phyloP scores from a whole-genome alignment of 2,797 vertebrate species.

The Fistularia tabacaria region DNA sequence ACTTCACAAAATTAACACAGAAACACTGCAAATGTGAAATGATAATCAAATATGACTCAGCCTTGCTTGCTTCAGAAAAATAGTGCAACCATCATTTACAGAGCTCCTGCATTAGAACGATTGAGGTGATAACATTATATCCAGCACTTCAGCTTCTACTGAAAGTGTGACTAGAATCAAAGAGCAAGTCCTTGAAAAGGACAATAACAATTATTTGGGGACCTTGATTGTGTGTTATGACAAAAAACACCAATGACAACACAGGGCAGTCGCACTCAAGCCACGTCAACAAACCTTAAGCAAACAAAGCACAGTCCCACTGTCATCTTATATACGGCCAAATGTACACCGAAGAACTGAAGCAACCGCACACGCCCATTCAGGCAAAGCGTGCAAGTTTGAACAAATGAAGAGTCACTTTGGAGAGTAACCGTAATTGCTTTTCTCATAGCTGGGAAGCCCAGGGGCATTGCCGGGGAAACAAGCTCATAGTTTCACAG shows the following conservation, averaged over 20 bases:
- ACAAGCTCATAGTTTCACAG: slow-evolving; percentile 38
- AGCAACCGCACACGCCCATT: slow-evolving; percentile 42
- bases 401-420: slow-evolving; percentile 60
- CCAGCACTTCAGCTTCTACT: slow-evolving; percentile 22
- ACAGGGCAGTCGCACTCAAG: slow-evolving; percentile 1
- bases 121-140: neutral
- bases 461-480: slow-evolving; percentile 46
- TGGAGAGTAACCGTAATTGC: slow-evolving; percentile 54
- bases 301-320: slow-evolving; percentile 32
- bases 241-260: slow-evolving; percentile 2
- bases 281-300: slow-evolving; percentile 7
- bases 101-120: slow-evolving; percentile 13
- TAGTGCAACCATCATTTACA: neutral
- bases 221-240: slow-evolving; percentile 23
- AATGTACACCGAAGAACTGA: slow-evolving; percentile 28
- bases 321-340: slow-evolving; percentile 26
- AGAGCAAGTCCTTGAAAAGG: slow-evolving; percentile 7
- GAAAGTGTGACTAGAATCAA: slow-evolving; percentile 18
- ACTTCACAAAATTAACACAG: slow-evolving; percentile 9
- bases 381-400: slow-evolving; percentile 57
- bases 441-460: slow-evolving; percentile 56
- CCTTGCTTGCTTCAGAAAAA: slow-evolving; percentile 15
- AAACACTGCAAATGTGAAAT: slow-evolving; percentile 10
- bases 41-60: slow-evolving; percentile 7
- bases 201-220: slow-evolving; percentile 12